Evolutionary conservation across 2,113 vertebrate species (phyloP), one percentile per base, ranked within the genome.

Genomic region (Elachura formosa): DNA sequence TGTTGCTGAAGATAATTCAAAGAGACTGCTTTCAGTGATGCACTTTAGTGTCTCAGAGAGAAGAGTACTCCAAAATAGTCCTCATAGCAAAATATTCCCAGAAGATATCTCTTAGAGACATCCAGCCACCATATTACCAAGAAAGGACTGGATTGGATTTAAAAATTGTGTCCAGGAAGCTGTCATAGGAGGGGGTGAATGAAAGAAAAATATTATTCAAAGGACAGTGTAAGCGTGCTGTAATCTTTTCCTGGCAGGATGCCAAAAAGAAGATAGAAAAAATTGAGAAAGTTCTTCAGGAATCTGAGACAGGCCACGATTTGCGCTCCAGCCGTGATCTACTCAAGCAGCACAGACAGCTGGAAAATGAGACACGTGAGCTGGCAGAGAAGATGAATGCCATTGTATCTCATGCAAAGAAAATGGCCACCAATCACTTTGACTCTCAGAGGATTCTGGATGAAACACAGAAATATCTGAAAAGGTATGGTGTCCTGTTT

Each of bases 381-480:
- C 96, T 99, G 94, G 98, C 98, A 12, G 97, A 98, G 58, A 98
- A 98, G 97, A 98, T 99, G 95, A 98, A 98, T 84, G 97, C 98
- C 56, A 98, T 99, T 34, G 92, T 98, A 34, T 97, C 96, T 66
- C 97, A 97, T 28, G 98, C 98, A 21, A 97, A 96, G 82, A 95
- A 94, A 75, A 95, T 98, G n/a, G 98, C 97, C 36, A 98, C 98
- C 86, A 98, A 97, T 63, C 98, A 99, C 91, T 99, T 98, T 72
- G 96, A 98, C 91, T 98, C 98, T 14, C 97, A 98, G 56, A 96
- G 97, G 66, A 97, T 99, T 94, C 97, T 98, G 55, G 96, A 97
- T 76, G 98, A 99, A 95, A 99, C 98, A 4, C 98, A 98, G 75
- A 97, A 97, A 25, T 98, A 98, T 78, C 97, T 98, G 33, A 95